Evolutionary conservation across 2,888 invertebrate genomes (phyloP), one percentile per base, ranked within the genome.

Genomic region (Eristalinus sepulchralis): DNA sequence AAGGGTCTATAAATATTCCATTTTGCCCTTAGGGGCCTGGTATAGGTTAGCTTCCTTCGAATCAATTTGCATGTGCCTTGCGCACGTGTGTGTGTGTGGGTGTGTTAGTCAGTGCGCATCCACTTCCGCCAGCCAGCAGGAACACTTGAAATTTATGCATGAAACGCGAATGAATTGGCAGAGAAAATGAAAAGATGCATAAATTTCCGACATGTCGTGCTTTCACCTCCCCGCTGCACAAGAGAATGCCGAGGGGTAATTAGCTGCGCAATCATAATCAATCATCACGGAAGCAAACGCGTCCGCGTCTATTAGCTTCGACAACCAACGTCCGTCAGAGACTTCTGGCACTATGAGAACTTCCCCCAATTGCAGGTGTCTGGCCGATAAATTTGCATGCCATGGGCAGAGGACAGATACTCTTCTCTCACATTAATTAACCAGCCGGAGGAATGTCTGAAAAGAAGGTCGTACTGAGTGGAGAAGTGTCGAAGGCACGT

Each of bases 251-350:
- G 17, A 27, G 3, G 47, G 47, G 27, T 67, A 67, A 67, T 67
- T 67, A 53, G 55, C 17, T 55, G 31, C 11, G 55, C 72, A 72
- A 53, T 62, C 33, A 62, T 57, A 73, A 73, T 73, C 63, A 64
- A 64, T 73, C 55, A 73, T 73, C 22, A 11, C 55, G 39, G 47
- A 10, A 11, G 24, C 17, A 17, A 39, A 24, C 5, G 6, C 47
- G 10, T 10, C 72, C 13, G 13, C 33, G 22, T 33, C 31, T 31
- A 63, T 62, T 62, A 53, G n/a, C 22, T 62, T 47, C 20, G 57
- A 57, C 24, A 57, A 1, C 24, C 24, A 57, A 3, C 24, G 24
- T 24, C 24, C 57, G 24, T 57, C 24, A 24, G 57, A 5, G 55
- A 55, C 39, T 39, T 39, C 47, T 17, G 47, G 6, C n/a, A 11